A percentile compares a stretch with the other conserved stretches of the same genome.
These are phyloP conservation scores for Lasioglossum figueresi DNA, from an alignment of 2,888 invertebrate genomes.

Conservation along the genomic window DNA sequence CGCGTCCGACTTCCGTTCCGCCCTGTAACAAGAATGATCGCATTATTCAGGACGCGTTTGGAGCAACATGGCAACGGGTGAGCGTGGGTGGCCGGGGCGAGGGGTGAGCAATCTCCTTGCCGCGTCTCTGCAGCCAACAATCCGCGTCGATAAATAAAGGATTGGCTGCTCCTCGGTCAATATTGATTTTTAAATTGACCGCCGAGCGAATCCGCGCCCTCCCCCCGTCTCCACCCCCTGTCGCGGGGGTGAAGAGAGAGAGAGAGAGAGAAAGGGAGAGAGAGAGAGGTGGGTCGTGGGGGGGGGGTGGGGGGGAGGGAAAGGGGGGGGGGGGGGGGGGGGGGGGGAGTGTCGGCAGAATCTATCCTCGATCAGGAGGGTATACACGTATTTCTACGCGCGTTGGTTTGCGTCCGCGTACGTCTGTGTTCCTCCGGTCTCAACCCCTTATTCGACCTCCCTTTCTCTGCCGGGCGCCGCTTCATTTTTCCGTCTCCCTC, in stretches of 20 bases:
- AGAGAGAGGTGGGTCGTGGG: neutral
- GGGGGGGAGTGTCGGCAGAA: constrained; percentile 49
- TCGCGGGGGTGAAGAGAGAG: neutral
- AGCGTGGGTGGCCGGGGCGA: constrained; percentile 58
- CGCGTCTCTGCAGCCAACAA: constrained; percentile 78
- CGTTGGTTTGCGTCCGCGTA: constrained; percentile 43
- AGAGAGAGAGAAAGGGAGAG: no score
- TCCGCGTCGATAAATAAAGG: constrained; percentile 82
- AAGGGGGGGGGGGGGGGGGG: neutral
- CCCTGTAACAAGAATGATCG: constrained; percentile 76
- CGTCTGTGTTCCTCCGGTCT: constrained; percentile 38
- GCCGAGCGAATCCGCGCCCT: constrained; percentile 79
- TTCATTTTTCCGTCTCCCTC: constrained; percentile 49
- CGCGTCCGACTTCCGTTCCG: constrained; percentile 36
- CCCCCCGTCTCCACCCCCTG: constrained; percentile 60
- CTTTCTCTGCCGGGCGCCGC: constrained; percentile 23
- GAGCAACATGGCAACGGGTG: constrained; percentile 76
- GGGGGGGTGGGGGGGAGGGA: neutral
- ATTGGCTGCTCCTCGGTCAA: constrained; percentile 83
- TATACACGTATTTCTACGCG: constrained; percentile 59
- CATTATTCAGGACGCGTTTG: constrained; percentile 82
- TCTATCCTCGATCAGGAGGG: constrained; percentile 64
- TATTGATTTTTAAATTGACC: constrained; percentile 84
- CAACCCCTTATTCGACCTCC: constrained; percentile 28
- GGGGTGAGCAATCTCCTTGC: constrained; percentile 71